These are phyloP conservation scores for Fopius arisanus DNA, from an alignment of 1,140 invertebrate genomes.

Conservation along the genomic window DNA sequence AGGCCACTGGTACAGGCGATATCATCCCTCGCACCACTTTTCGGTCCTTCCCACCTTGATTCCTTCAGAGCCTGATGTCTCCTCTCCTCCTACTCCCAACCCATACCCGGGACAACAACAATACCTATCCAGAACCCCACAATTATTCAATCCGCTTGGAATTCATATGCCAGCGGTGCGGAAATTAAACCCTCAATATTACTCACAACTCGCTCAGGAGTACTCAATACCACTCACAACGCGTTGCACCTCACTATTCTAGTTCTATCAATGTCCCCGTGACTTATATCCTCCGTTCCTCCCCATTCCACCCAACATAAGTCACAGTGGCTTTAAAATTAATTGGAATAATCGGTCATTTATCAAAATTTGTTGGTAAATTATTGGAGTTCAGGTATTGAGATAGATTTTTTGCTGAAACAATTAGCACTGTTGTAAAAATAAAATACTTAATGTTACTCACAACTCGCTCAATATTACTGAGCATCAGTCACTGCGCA, in stretches of 20 bases:
- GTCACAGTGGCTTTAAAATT: too few species aligned
- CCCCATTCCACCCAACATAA: too few species aligned
- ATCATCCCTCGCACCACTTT: background rate
- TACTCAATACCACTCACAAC: background rate
- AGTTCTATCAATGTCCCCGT: background rate
- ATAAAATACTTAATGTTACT: background rate
- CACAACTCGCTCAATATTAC: background rate
- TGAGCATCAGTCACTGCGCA: background rate
- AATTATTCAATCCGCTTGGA: background rate
- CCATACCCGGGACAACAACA: background rate
- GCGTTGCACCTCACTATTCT: background rate
- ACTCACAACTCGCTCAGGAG: background rate
- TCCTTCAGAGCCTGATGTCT: background rate
- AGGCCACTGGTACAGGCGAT: conserved; percentile 14
- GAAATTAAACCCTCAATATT: background rate
- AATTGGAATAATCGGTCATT: too few species aligned
- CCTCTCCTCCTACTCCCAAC: background rate
- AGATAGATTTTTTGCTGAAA: too few species aligned
- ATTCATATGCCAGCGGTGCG: background rate
- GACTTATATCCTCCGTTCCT: background rate
- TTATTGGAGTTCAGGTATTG: too few species aligned
- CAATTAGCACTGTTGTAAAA: background rate
- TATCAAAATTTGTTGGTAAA: too few species aligned
- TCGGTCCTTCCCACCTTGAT: conserved; percentile 18
- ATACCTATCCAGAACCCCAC: background rate